Base-by-base conservation (phyloP, 2,113 vertebrate genomes). In the Syrmaticus mikado region DNA sequence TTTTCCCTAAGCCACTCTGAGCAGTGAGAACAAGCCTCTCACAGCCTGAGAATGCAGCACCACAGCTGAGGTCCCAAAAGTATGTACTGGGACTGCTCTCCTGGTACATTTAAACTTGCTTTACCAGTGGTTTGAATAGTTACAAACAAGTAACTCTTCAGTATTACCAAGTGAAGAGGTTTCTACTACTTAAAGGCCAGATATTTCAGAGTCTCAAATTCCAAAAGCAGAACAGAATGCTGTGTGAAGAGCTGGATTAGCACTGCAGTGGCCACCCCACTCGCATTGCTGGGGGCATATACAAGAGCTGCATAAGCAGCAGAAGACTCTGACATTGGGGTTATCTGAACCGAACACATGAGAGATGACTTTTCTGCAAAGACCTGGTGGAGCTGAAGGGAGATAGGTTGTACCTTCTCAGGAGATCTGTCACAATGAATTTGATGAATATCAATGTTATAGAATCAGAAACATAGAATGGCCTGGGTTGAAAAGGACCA, bases 291-390 rank as follows among this genome's bases (percentile, higher is more conserved):
- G 32, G 21, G 10, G 40, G 16, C 20, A 30, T 1, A 1, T 53
- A 55, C 15, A 40, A 7, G 45, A 46, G 28, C 8, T 66, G 11
- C 17, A 13, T 7, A 34, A 4, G 4, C 28, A 38, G 25, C 32
- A 36, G 17, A 62, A 10, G 6, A 30, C 16, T 50, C 27, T 1
- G 0, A 25, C 17, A 9, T 2, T 11, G 0, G 0, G 11, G 6
- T 36, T 13, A 32, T 11, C 1, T 0, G 15, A 7, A 8, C 36
- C 43, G 36, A 41, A 64, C 8, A 3, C 22, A 7, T n/a, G 10
- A 81, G 41, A 65, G 46, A 13, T 1, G 2, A 34, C 10, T 4
- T 67, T 67, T 75, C 82, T 1, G 2, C 1, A 2, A 68, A 43
- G 80, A 34, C 5, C 5, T 1, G 0, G 27, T 6, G 48, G 36